phyloP scores from a whole-genome alignment of 2,888 invertebrate species.

The Parelbella ahira region DNA sequence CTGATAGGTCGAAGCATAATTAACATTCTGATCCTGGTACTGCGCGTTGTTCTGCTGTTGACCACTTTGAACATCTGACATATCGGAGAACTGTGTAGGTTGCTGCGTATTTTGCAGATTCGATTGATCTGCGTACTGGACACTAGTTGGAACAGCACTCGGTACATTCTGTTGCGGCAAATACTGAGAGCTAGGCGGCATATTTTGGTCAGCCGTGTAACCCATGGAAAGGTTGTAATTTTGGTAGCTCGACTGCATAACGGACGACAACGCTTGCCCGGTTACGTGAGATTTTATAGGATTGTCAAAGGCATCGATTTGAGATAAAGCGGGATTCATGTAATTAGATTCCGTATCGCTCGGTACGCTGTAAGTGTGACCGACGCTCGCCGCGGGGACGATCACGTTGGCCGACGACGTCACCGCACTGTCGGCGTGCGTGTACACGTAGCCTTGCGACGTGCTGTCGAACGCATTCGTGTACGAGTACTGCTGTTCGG shows the following conservation, averaged over 20 bases:
- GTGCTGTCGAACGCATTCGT: slow-evolving; percentile 41
- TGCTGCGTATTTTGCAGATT: no score
- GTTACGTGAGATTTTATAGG: slow-evolving; percentile 71
- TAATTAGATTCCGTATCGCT: slow-evolving; percentile 31
- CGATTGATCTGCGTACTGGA: slow-evolving; percentile 9
- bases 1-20: slow-evolving; percentile 56
- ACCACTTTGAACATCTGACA: neutral
- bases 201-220: slow-evolving; percentile 40
- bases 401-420: slow-evolving; percentile 41
- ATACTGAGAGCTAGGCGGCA: slow-evolving; percentile 37
- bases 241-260: slow-evolving; percentile 33
- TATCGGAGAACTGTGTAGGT: slow-evolving; percentile 9
- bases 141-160: neutral
- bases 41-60: slow-evolving; percentile 5
- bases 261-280: slow-evolving; percentile 53
- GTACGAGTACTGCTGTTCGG: slow-evolving; percentile 46
- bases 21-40: slow-evolving; percentile 42
- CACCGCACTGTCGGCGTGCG: slow-evolving; percentile 44
- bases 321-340: slow-evolving; percentile 40
- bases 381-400: slow-evolving; percentile 37
- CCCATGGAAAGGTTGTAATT: slow-evolving; percentile 31
- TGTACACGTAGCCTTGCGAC: slow-evolving; percentile 54
- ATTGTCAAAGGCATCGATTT: slow-evolving; percentile 58
- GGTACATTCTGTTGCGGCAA: slow-evolving; percentile 19
- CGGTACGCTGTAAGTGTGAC: slow-evolving; percentile 36